These are phyloP conservation scores for Meloidogyne chitwoodi DNA, from an alignment of 1,140 invertebrate genomes.

Conservation along the genomic window DNA sequence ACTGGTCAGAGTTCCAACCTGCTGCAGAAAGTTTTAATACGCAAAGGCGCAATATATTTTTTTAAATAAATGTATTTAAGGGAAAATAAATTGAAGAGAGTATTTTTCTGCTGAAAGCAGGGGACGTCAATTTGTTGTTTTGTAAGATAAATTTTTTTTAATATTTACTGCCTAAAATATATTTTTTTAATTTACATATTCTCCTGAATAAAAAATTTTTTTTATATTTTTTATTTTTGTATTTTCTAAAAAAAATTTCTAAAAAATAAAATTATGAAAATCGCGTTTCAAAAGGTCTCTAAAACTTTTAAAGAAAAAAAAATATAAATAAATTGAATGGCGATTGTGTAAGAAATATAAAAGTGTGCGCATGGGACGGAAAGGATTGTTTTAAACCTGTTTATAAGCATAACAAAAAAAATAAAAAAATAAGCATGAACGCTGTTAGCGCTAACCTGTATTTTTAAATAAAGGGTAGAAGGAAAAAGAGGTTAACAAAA, in stretches of 20 bases:
- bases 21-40: neutral
- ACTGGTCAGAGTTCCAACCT: neutral
- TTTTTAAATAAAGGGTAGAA: neutral
- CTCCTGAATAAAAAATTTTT: neutral
- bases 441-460: neutral
- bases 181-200: too few species aligned
- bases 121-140: too few species aligned
- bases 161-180: neutral
- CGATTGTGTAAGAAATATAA: neutral
- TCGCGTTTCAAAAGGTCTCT: neutral
- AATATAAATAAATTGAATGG: neutral
- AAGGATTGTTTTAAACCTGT: neutral
- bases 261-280: neutral
- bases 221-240: too few species aligned
- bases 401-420: neutral
- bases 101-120: neutral
- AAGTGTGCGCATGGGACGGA: neutral
- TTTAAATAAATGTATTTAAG: too few species aligned
- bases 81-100: neutral
- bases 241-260: too few species aligned
- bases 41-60: neutral
- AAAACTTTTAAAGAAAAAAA: neutral
- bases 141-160: neutral
- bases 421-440: neutral
- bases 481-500: neutral